phyloP scores from a whole-genome alignment of 2,888 invertebrate species.

The Reticulitermes lucifugus region DNA sequence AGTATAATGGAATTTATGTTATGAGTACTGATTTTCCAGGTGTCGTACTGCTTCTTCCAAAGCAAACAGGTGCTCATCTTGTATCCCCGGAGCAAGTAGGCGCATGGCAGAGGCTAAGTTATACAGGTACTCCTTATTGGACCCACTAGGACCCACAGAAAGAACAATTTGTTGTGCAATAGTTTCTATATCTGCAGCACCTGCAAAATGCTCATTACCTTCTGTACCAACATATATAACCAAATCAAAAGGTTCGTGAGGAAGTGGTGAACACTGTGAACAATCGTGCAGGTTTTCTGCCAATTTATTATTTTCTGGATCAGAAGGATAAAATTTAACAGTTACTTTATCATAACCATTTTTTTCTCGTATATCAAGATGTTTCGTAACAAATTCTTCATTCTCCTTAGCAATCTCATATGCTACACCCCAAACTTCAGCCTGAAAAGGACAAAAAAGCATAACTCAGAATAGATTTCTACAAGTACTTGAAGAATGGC shows the following conservation, averaged over 20 bases:
- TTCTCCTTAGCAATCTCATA: constrained; percentile 84
- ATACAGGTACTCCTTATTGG: constrained; percentile 92
- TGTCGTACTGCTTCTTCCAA: constrained; percentile 72
- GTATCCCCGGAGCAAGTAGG: constrained; percentile 75
- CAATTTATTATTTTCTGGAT: constrained; percentile 51
- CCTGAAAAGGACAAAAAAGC: constrained; percentile 60
- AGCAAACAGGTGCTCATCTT: constrained; percentile 81
- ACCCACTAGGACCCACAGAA: constrained; percentile 86
- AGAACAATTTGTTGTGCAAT: constrained; percentile 84
- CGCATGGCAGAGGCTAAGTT: constrained; percentile 85
- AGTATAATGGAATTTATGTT: neutral
- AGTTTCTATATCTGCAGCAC: constrained; percentile 78
- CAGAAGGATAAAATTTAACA: constrained; percentile 77
- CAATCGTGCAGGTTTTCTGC: neutral
- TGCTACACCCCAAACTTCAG: constrained; percentile 90
- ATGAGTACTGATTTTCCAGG: constrained; percentile 35
- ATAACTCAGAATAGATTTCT: neutral
- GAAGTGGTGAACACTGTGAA: neutral
- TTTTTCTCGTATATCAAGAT: constrained; percentile 92
- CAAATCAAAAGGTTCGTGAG: constrained; percentile 73
- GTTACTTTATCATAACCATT: constrained; percentile 86
- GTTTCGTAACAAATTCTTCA: constrained; percentile 76
- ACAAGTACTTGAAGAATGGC: too few species aligned
- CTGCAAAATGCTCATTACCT: constrained; percentile 84
- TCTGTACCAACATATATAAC: constrained; percentile 85